Evolutionary conservation across 2,113 vertebrate genomes (phyloP), one percentile per base, ranked within the genome.

Genomic region (Protobothrops mucrosquamatus): DNA sequence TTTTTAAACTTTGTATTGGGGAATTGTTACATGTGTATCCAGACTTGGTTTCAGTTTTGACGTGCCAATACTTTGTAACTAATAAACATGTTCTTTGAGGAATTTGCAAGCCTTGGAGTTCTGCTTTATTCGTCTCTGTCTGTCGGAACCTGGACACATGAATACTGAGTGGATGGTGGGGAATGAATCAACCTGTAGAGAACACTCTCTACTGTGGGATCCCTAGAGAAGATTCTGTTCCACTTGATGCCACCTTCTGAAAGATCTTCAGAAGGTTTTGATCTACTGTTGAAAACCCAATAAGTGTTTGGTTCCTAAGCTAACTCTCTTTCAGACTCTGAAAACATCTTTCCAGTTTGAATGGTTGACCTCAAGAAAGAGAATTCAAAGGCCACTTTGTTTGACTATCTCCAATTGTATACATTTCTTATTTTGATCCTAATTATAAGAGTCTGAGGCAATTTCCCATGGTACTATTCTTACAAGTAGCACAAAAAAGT

Each of bases 401-500:
- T 95, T 89, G 88, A 86, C 20, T 59, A 89, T 87, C 39, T 92
- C 39, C 90, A 59, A 86, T 7, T 92, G 91, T 74, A 87, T 92
- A 10, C 92, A 74, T 87, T 51, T 94, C 89, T 95, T 91, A 95
- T 96, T 94, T 95, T 48, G 91, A 94, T 95, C 95, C 92, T 88
- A 52, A 95, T 59, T 95, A 92, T 52, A 93, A 91, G 61, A 96
- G 94, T 91, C 92, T 91, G 89, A 87, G 89, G 69, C 92, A 95
- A 95, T 96, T 96, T 96, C 92, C 92, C 94, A 95, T 85, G 93
- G 87, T 18, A 95, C 89, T 91, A 91, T 93, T 94, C 91, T 24
- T 92, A 94, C 87, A 92, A 96, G 95, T 86, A 89, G 88, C 93
- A 95, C 94, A 95, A 1, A 96, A 93, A 89, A 95, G 1, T 24